Conservation (phyloP, 2,113 vertebrate genomes). For the Cynopterus brachyotis region DNA sequence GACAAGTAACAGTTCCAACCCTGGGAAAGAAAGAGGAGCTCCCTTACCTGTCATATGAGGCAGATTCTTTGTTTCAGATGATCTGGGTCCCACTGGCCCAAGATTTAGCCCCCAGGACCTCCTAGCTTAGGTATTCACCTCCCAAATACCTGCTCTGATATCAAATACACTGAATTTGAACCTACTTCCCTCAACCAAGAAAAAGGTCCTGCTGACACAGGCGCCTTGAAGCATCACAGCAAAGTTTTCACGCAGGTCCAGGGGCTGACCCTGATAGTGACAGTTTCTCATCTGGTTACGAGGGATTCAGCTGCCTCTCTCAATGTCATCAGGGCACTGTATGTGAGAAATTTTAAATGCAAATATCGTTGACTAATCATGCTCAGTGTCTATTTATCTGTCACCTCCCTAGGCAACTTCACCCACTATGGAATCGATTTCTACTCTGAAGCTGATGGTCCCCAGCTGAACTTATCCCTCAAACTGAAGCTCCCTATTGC, state of each 20-base stretch:
- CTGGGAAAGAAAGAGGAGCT: not conserved
- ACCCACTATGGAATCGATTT: not conserved
- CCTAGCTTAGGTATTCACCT: not conserved
- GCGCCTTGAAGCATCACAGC: no score
- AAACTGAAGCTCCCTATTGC: not conserved
- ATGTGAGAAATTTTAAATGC: not conserved
- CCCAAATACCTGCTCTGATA: not conserved
- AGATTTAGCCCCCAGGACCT: not conserved
- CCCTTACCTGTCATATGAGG: accelerated
- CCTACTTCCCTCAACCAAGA: not conserved
- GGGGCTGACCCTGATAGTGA: not conserved
- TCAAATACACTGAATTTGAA: not conserved
- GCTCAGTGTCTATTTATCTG: not conserved
- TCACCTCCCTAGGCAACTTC: not conserved
- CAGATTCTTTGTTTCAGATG: not conserved
- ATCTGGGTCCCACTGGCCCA: not conserved
- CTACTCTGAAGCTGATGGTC: not conserved
- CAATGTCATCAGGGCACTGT: not conserved
- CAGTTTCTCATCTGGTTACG: not conserved
- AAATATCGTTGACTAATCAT: no score
- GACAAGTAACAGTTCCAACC: not conserved
- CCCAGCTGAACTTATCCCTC: not conserved
- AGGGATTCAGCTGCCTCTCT: not conserved
- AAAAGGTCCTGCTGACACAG: not conserved
- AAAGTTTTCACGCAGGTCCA: not conserved